Base-by-base conservation (phyloP, 2,888 invertebrate species). In the Meteorus cinctellus region DNA sequence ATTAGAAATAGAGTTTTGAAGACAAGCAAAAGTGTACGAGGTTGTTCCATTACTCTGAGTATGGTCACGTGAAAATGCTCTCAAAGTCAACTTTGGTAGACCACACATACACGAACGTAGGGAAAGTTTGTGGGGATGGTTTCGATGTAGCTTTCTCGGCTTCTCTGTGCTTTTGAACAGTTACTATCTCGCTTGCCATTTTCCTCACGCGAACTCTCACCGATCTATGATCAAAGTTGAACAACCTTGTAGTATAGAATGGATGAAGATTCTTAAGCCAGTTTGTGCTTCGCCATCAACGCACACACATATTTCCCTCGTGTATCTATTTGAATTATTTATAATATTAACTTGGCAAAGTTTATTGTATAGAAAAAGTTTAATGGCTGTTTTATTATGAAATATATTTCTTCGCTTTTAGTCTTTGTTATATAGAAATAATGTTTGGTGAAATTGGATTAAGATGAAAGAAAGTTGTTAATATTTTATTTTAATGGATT, bases 301-400 rank as follows among this genome's bases (percentile, higher is more conserved):
- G 16, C 60, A 31, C 59, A 24, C 60, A 19, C 29, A 41, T n/a
- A 19, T 14, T 62, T 36, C 27, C 34, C 12, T 59, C n/a, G 36
- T 36, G 41, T 29, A 45, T 27, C 19, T n/a, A 16, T 41, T 45
- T 48, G 27, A 55, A 55, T 55, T 55, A 19, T 55, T 55, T 55
- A 55, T 24, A 19, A 55, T 55, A 55, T 19, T 41, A 41, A 55
- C n/a, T 19, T 55, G 8, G n/a, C 4, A 48, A n/a, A 48, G 48
- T n/a, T 48, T 48, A 48, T 48, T 16, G 16, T n/a, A 60, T 63
- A 59, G 34, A 77, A 62, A 77, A 77, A 74, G 36, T 77, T 70
- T 66, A 31, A 74, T 77, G 45, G 69, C 51, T 8, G 12, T 41
- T 41, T 41, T 69, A 29, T 34, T 41, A 10, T 5, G 36, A 60